Base-by-base conservation (phyloP, 2,797 vertebrate genomes). In the Malurus leucopterus region DNA sequence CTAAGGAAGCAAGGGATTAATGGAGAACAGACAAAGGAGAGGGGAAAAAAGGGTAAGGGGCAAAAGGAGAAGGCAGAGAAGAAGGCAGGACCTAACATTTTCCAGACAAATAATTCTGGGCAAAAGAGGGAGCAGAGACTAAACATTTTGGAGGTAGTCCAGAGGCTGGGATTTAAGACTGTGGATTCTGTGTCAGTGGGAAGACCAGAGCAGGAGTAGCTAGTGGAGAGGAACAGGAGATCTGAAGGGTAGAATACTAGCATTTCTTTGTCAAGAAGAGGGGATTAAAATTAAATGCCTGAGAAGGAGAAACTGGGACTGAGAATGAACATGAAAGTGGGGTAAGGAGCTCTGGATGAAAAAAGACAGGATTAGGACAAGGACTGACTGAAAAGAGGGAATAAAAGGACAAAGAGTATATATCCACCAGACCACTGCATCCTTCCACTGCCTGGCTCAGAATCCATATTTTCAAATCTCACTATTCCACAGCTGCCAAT, bases 281-380 rank as follows among this genome's bases (percentile, higher is more conserved):
- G 68, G 69, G 59, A 84, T 61, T 88, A 63, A 78, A 93, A 84
- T 84, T 19, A 86, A 91, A 87, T 46, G 41, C 19, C 83, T 36
- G 38, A 86, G 18, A 74, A 86, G 67, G 53, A 67, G 22, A 74
- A 88, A 63, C 50, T 53, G 70, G 47, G 69, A 47, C n/a, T 64
- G 15, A 68, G 58, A 88, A 84, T 12, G 16, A 77, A 79, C 86
- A 86, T 13, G 20, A 41, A 70, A 79, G 54, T 23, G 30, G 30
- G 32, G 8, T 84, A 76, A 76, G 61, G 36, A 73, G 47, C 24
- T 93, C 5, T 75, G 77, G 43, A 68, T 74, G 47, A 65, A 67
- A 34, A 68, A 84, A 79, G 24, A 54, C 8, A 73, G 64, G 64
- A 84, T 79, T 77, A 84, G 61, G 74, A 78, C 23, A 88, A 78